Evolutionary conservation across 2,797 vertebrate genomes (phyloP).

Genomic region (Sphenodon punctatus): DNA sequence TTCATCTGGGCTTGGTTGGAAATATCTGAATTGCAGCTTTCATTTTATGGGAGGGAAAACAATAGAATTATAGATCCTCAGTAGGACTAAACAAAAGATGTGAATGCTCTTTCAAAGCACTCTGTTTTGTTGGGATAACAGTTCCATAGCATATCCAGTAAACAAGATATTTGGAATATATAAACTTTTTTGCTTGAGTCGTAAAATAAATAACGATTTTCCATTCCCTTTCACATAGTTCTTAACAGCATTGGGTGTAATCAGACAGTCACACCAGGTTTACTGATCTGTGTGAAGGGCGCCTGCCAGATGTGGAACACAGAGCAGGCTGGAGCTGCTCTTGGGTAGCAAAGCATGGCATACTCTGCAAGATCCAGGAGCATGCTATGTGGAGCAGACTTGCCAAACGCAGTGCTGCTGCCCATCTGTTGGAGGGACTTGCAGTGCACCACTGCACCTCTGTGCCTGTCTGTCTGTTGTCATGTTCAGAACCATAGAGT

Average conservation of each 20-base stretch:
- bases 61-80: background rate
- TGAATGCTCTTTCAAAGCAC: slow-evolving; percentile 10
- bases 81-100: slow-evolving; percentile 35
- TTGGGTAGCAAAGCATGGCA: too few relatives aligned
- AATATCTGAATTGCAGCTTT: background rate
- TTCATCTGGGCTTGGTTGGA: background rate
- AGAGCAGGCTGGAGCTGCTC: too few relatives aligned
- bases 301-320: too few relatives aligned
- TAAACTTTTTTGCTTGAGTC: background rate
- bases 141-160: background rate
- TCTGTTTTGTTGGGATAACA: background rate
- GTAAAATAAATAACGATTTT: background rate
- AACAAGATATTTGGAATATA: background rate
- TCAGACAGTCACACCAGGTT: too few relatives aligned
- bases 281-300: too few relatives aligned
- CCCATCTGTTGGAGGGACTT: too few relatives aligned
- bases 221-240: background rate
- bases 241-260: background rate
- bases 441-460: too few relatives aligned
- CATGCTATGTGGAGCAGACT: too few relatives aligned
- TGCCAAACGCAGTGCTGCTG: too few relatives aligned
- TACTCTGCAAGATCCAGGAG: too few relatives aligned
- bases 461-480: too few relatives aligned
- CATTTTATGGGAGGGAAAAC: background rate
- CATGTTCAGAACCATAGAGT: too few relatives aligned